A percentile compares a stretch with the other conserved stretches of the same genome.
Evolutionary conservation across 2,888 invertebrate genomes (phyloP).

Genomic region (Pecten maximus): DNA sequence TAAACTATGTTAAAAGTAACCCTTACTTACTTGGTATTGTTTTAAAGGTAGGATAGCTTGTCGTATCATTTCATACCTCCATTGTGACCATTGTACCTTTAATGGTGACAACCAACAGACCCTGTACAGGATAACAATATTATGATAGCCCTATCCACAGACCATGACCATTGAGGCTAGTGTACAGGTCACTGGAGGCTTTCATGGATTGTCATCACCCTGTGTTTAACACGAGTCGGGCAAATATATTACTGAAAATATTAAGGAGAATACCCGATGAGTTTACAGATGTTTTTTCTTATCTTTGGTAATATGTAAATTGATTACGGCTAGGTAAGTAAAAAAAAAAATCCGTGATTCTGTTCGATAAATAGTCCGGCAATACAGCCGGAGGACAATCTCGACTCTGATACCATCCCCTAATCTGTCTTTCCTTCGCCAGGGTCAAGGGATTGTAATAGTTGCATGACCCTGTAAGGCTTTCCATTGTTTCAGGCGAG

Average conservation of each 20-base stretch:
- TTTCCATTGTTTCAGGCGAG: conserved; percentile 10
- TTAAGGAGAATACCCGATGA: neutral
- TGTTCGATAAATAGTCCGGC: neutral
- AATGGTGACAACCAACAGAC: neutral
- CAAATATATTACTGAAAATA: conserved; percentile 22
- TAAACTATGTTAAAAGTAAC: neutral
- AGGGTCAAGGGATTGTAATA: conserved; percentile 8
- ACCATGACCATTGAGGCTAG: neutral
- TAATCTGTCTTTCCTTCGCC: neutral
- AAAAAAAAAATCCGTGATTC: conserved; percentile 21
- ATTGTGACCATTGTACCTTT: neutral
- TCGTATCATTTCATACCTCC: neutral
- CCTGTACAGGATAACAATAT: neutral
- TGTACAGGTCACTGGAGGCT: neutral
- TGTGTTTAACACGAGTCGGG: neutral
- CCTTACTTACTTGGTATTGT: conserved; percentile 11
- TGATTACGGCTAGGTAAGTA: neutral
- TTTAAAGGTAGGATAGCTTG: neutral
- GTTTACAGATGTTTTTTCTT: conserved; percentile 11
- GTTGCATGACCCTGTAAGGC: conserved; percentile 24
- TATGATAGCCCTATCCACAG: neutral
- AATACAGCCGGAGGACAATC: neutral
- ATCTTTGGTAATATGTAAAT: neutral
- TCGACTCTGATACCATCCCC: neutral
- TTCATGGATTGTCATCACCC: neutral